Evolutionary conservation across 2,113 vertebrate genomes (phyloP), one percentile per base, ranked within the genome.

Genomic region (Poeciliopsis retropinna): DNA sequence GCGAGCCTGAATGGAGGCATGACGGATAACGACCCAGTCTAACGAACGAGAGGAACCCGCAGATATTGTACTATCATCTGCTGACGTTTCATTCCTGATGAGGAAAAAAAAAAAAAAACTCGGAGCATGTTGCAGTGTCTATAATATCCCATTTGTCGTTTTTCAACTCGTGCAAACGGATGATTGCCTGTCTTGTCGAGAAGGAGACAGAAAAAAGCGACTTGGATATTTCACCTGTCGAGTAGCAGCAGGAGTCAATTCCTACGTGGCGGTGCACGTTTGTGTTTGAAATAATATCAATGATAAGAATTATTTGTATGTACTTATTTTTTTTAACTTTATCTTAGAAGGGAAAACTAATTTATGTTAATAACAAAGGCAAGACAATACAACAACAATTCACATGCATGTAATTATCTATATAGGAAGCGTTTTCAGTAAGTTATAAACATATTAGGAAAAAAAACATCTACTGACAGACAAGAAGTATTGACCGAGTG

Each of bases 111-210:
- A 32, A 34, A 34, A 34, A 34, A 11, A 67, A 82, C 81, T 32
- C 25, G 75, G 25, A 76, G 85, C 89, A 89, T 87, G 85, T 89
- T 88, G 83, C 17, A 47, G 74, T 30, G 64, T 44, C 62, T 13
- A 19, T 3, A 28, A 7, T 5, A 64, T 13, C 25, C 28, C 7
- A 73, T 75, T 75, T 15, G 47, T 37, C 27, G 2, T 37, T 67
- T 27, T 12, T 34, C 61, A 74, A 87, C 80, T 71, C 47, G 80
- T 79, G 68, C 72, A 76, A 62, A 76, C 68, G 34, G 76, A 77
- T 72, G 62, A 78, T 88, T 64, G 81, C 76, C 73, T 71, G 79
- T 79, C 68, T 82, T 83, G 66, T 51, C 44, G 68, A 88, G 39
- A 62, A 73, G 44, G 44, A 47, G 44, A 47, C 44, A 6, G 44